phyloP scores from a whole-genome alignment of 2,888 invertebrate species.

The Sceliomorpha sp. region DNA sequence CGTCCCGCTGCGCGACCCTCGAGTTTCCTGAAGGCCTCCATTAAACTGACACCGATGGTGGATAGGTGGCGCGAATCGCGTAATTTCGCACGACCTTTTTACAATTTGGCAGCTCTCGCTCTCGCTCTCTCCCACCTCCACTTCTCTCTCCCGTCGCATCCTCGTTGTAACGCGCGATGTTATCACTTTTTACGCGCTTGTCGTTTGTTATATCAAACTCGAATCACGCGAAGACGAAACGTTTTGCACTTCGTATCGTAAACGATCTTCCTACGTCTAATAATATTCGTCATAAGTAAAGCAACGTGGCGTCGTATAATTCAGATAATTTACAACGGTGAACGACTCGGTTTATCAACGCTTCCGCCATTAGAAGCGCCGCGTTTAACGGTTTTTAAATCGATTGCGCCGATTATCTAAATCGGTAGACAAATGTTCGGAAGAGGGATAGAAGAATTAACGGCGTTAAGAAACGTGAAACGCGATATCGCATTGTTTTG shows the following conservation, averaged over 20 bases:
- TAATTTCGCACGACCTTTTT: conserved; percentile 62
- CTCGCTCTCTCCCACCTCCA: too few relatives aligned
- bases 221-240: conserved; percentile 1
- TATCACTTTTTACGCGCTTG: conserved; percentile 28
- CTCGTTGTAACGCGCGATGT: conserved; percentile 26
- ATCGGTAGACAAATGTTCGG: too few relatives aligned
- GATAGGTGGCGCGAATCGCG: conserved; percentile 70
- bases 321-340: too few relatives aligned
- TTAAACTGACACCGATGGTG: conserved; percentile 70
- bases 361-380: too few relatives aligned
- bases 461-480: too few relatives aligned
- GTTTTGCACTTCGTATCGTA: conserved; percentile 52
- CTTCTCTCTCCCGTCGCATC: too few relatives aligned
- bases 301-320: too few relatives aligned
- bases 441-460: too few relatives aligned
- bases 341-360: too few relatives aligned
- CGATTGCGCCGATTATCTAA: too few relatives aligned
- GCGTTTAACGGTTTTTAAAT: too few relatives aligned
- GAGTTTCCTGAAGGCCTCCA: conserved; percentile 68
- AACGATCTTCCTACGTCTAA: conserved; percentile 37
- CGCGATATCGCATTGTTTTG: too few relatives aligned
- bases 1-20: conserved; percentile 67
- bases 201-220: conserved; percentile 21
- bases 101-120: conserved; percentile 64
- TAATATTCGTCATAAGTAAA: conserved; percentile 46